These are phyloP conservation scores for Holacanthella duospinosa DNA, from an alignment of 2,888 invertebrate genomes.

Conservation along the genomic window DNA sequence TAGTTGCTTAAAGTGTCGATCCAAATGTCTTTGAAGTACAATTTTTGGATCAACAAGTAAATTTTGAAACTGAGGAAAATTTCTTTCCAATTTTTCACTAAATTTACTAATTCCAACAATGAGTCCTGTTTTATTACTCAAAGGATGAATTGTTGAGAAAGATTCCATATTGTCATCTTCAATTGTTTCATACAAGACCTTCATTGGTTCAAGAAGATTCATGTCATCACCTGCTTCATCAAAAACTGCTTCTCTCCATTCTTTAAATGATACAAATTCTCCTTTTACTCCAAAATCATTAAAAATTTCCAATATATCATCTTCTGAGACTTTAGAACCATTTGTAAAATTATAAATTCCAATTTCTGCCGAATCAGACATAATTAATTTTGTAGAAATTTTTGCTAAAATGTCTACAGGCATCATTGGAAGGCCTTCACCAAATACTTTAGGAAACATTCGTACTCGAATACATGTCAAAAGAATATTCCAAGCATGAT, in stretches of 20 bases:
- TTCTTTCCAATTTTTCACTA: background rate
- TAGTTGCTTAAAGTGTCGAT: background rate
- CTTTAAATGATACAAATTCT: background rate
- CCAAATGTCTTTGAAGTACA: background rate
- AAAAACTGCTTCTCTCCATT: constrained; percentile 5
- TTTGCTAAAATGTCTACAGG: constrained; percentile 21
- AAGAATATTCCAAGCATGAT: constrained; percentile 21
- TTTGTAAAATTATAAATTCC: constrained; percentile 28
- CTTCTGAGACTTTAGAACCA: background rate
- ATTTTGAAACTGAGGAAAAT: background rate
- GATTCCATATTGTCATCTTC: background rate
- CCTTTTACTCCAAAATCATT: background rate
- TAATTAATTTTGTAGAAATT: constrained; percentile 19
- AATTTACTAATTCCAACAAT: too few species aligned
- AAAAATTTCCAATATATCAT: background rate
- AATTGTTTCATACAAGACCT: background rate
- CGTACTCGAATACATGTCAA: constrained; percentile 24
- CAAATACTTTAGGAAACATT: constrained; percentile 16
- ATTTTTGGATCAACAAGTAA: background rate
- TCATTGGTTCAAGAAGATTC: background rate
- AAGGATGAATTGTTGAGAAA: background rate
- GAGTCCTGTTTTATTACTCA: too few species aligned
- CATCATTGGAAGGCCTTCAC: constrained; percentile 14
- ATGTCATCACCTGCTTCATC: background rate
- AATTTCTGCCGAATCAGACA: constrained; percentile 15